Evolutionary conservation across 2,888 invertebrate genomes (phyloP).

Genomic region (Opisthograptis luteolata): DNA sequence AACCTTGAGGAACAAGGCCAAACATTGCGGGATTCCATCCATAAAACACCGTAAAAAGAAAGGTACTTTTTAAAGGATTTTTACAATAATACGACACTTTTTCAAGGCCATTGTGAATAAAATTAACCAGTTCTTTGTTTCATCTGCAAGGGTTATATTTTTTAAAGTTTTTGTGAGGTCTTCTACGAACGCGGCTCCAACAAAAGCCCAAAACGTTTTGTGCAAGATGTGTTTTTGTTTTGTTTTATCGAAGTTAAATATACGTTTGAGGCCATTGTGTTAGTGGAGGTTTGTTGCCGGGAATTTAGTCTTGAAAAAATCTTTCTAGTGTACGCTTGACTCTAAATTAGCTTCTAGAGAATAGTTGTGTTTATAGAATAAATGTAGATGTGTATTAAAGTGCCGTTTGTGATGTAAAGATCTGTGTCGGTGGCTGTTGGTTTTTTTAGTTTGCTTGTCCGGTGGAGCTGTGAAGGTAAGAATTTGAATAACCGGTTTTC

Average conservation of each 20-base stretch:
- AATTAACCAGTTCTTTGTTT: constrained; percentile 55
- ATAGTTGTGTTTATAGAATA: constrained; percentile 11
- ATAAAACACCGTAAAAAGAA: constrained; percentile 36
- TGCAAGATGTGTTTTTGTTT: constrained; percentile 71
- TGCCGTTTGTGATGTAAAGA: constrained; percentile 9
- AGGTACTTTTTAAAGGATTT: constrained; percentile 35
- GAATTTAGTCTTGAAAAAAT: constrained; percentile 81
- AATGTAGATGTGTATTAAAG: constrained; percentile 8
- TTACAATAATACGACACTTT: constrained; percentile 20
- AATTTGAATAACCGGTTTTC: constrained; percentile 16
- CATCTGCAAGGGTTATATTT: constrained; percentile 73
- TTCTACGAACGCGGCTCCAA: constrained; percentile 77
- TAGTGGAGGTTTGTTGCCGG: constrained; percentile 62
- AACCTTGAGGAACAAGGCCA: constrained; percentile 72
- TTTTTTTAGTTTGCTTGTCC: neutral
- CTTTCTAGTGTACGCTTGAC: constrained; percentile 71
- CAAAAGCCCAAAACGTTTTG: constrained; percentile 73
- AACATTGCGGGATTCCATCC: constrained; percentile 76
- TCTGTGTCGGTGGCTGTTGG: constrained; percentile 2
- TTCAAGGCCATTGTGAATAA: constrained; percentile 25
- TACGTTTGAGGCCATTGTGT: constrained; percentile 80
- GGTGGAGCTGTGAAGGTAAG: constrained; percentile 13
- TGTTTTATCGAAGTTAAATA: constrained; percentile 80
- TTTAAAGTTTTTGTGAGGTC: constrained; percentile 63
- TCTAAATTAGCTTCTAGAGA: constrained; percentile 42